These are phyloP conservation scores for Oryzias melastigma DNA, from an alignment of 2,113 vertebrate genomes.

Conservation along the genomic window DNA sequence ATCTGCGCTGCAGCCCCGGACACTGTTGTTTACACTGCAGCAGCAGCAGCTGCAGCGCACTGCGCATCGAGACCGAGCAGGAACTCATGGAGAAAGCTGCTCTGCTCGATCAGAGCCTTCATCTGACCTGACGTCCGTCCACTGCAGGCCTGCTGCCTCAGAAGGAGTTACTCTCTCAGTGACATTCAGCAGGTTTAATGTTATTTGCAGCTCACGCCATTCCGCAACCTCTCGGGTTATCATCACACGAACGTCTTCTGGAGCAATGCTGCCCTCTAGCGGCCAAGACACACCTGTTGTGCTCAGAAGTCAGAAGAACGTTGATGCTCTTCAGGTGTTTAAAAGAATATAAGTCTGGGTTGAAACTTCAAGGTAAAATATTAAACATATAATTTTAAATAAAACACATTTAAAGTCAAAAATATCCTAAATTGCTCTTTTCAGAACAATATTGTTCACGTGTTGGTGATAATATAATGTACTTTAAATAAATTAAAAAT, in stretches of 20 bases:
- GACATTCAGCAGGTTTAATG: background rate
- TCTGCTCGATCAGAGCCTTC: no score
- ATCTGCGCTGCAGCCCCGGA: constrained; percentile 27
- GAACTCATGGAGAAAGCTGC: background rate
- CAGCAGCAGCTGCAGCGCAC: constrained; percentile 49
- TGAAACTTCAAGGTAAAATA: no score
- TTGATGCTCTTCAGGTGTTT: no score
- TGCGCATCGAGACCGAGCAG: constrained; percentile 53
- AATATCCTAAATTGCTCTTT: no score
- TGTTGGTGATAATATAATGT: no score
- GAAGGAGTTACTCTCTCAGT: background rate
- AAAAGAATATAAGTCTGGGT: no score
- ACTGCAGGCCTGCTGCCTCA: no score
- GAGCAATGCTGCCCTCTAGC: constrained; percentile 61
- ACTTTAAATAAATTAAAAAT: no score
- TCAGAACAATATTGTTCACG: no score
- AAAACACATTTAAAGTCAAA: no score
- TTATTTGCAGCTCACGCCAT: constrained; percentile 3
- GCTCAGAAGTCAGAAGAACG: background rate
- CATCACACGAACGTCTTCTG: background rate
- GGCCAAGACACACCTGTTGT: constrained; percentile 23
- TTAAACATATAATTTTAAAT: no score
- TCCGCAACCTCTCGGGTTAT: background rate
- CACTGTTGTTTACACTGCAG: constrained; percentile 63
- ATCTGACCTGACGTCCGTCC: background rate